phyloP scores from a whole-genome alignment of 2,797 vertebrate genomes.

The Acropternis orthonyx region DNA sequence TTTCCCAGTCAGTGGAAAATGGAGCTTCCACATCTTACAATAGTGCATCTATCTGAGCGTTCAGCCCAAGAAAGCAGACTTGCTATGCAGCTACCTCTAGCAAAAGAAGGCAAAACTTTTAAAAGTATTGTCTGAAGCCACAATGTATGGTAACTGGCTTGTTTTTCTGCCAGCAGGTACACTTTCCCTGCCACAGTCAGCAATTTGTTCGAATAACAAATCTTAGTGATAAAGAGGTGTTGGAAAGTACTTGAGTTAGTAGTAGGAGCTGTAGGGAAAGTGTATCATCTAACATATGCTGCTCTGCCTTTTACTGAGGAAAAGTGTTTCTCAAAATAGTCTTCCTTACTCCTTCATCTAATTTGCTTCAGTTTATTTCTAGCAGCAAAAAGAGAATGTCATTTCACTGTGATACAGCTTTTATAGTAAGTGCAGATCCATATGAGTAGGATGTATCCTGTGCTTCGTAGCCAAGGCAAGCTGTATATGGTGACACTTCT shows the following conservation, averaged over 20 bases:
- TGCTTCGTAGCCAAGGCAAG: conserved; percentile 7
- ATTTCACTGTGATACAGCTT: conserved; percentile 4
- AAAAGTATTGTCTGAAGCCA: not conserved
- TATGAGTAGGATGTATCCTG: conserved; percentile 46
- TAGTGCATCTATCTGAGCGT: not conserved
- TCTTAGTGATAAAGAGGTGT: conserved; percentile 35
- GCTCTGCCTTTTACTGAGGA: conserved; percentile 38
- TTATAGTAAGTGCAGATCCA: conserved; percentile 37
- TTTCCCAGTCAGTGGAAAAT: not conserved
- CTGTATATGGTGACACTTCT: not conserved
- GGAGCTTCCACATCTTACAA: not conserved
- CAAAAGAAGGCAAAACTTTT: not conserved
- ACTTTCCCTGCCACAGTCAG: conserved; percentile 23
- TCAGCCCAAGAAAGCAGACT: not conserved
- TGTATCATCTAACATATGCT: conserved; percentile 49
- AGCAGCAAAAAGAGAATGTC: conserved; percentile 45
- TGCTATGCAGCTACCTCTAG: not conserved
- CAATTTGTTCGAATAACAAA: conserved; percentile 52
- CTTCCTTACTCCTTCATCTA: conserved; percentile 32
- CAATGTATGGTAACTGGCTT: not conserved
- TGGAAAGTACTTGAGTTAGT: conserved; percentile 38
- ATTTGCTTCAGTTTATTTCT: conserved; percentile 66
- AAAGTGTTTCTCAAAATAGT: conserved; percentile 48
- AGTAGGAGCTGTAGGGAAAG: conserved; percentile 20
- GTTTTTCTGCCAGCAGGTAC: not conserved